phyloP scores from a whole-genome alignment of 2,888 invertebrate genomes.

The Eugnorisma glareosa region DNA sequence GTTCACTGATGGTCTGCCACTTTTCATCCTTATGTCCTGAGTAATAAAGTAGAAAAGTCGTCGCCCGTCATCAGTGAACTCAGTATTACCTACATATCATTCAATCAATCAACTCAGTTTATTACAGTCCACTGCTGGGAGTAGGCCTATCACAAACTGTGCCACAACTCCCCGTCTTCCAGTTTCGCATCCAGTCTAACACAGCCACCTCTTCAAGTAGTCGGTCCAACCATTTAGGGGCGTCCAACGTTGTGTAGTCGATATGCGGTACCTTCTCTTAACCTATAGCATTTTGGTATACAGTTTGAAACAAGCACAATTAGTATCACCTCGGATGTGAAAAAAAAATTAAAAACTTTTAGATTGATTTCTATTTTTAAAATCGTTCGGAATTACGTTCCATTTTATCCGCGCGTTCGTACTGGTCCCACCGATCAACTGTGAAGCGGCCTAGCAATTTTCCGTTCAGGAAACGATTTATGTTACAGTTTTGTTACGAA shows the following conservation, averaged over 20 bases:
- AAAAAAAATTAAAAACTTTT: no score
- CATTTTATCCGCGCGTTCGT: not conserved
- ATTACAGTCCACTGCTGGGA: not conserved
- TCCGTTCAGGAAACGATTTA: slow-evolving; percentile 64
- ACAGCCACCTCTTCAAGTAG: not conserved
- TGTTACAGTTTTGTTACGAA: slow-evolving; percentile 70
- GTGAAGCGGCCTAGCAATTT: slow-evolving; percentile 65
- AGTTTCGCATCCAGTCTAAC: not conserved
- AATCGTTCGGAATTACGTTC: not conserved
- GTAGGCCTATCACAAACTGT: not conserved
- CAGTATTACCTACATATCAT: no score
- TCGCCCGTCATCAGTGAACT: no score
- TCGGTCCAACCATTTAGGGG: not conserved
- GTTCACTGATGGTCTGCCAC: no score
- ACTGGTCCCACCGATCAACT: slow-evolving; percentile 58
- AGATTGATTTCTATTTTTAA: no score
- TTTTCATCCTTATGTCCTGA: no score
- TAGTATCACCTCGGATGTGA: no score
- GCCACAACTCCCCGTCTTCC: not conserved
- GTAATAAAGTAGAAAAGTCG: no score
- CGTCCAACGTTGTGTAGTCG: not conserved
- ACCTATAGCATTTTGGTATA: not conserved
- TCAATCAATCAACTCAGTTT: not conserved
- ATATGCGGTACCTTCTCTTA: no score
- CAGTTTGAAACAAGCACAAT: not conserved